These are phyloP conservation scores for Neodiprion lecontei DNA, from an alignment of 1,140 invertebrate genomes.

Conservation along the genomic window DNA sequence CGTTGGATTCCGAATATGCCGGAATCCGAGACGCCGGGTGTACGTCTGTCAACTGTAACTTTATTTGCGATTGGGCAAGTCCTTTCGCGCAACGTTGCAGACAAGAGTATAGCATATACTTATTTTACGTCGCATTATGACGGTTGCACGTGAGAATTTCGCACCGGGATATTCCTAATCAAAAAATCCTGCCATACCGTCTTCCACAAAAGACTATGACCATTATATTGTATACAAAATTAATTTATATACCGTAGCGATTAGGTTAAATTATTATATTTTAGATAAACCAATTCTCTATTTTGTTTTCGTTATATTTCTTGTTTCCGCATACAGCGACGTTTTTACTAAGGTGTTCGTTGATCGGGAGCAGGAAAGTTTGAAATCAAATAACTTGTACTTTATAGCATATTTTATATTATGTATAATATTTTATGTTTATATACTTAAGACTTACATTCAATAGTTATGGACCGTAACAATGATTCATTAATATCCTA, in stretches of 20 bases:
- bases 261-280: not conserved
- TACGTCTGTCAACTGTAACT: not conserved
- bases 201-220: slow-evolving; percentile 51
- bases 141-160: not conserved
- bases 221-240: slow-evolving; percentile 26
- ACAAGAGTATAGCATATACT: not conserved
- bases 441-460: not conserved
- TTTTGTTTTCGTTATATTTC: not conserved
- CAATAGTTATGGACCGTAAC: not conserved
- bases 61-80: not conserved
- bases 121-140: not conserved
- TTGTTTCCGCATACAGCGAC: not conserved
- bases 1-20: too few relatives aligned
- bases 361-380: too few relatives aligned
- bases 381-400: not conserved
- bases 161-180: slow-evolving; percentile 43
- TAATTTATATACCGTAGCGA: not conserved
- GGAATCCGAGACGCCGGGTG: not conserved
- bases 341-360: too few relatives aligned
- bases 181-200: slow-evolving; percentile 54
- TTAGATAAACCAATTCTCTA: not conserved
- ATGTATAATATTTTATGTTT: not conserved
- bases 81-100: not conserved
- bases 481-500: not conserved
- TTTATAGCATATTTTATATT: not conserved